phyloP scores from a whole-genome alignment of 2,888 invertebrate genomes.

The Ischnus inquisitorius region DNA sequence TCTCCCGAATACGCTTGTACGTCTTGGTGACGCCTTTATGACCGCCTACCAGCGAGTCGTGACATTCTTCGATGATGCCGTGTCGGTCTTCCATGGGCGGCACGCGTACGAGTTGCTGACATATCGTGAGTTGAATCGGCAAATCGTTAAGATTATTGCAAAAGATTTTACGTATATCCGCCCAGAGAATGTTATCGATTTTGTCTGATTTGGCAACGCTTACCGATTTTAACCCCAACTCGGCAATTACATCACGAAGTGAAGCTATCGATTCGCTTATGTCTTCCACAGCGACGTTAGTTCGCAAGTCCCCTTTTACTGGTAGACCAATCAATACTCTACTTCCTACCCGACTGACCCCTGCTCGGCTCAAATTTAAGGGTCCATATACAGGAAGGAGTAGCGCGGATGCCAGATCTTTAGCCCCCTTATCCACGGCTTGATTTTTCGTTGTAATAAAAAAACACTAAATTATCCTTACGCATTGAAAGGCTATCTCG shows the following conservation, averaged over 20 bases:
- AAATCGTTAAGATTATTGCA: background rate
- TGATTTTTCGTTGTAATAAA: slow-evolving; percentile 47
- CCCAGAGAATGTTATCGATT: slow-evolving; percentile 44
- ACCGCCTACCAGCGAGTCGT: background rate
- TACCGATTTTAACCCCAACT: slow-evolving; percentile 21
- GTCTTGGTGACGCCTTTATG: background rate
- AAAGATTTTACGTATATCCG: background rate
- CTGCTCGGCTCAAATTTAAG: background rate
- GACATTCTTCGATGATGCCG: background rate
- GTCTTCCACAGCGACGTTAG: slow-evolving; percentile 10
- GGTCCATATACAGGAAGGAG: background rate
- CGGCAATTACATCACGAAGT: slow-evolving; percentile 22
- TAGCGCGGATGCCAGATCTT: background rate
- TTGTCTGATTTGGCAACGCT: slow-evolving; percentile 44
- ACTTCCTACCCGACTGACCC: background rate
- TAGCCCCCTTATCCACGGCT: slow-evolving; percentile 48
- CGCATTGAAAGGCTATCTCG: slow-evolving; percentile 52
- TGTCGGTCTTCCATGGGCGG: background rate
- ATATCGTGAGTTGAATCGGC: slow-evolving; percentile 14
- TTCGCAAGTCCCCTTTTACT: slow-evolving; percentile 23
- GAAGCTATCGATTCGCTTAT: slow-evolving; percentile 21
- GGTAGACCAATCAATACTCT: slow-evolving; percentile 7
- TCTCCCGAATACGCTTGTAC: background rate
- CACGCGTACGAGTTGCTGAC: background rate
- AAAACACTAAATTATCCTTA: slow-evolving; percentile 42